A percentile compares a stretch with the other conserved stretches of the same genome.
These are phyloP conservation scores for Entomobrya multifasciata DNA, from an alignment of 2,888 invertebrate genomes.

Conservation along the genomic window DNA sequence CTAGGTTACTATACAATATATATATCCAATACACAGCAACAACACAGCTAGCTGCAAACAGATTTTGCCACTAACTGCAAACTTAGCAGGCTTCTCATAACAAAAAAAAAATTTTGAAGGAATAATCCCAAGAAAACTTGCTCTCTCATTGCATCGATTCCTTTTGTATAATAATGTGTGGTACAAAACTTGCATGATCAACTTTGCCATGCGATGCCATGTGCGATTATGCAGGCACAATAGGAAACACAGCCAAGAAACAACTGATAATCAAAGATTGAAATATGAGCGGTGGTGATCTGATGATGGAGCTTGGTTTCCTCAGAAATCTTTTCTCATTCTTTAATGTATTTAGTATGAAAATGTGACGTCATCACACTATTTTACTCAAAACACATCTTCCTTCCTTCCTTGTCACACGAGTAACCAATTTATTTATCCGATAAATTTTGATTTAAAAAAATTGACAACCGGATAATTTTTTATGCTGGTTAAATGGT, in stretches of 20 bases:
- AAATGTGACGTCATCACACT: too few relatives aligned
- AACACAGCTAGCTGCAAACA: not conserved
- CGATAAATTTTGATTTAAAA: too few relatives aligned
- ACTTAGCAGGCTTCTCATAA: not conserved
- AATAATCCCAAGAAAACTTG: constrained; percentile 38
- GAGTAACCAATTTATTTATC: too few relatives aligned
- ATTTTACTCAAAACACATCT: too few relatives aligned
- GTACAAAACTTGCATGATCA: not conserved
- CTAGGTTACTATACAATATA: constrained; percentile 74
- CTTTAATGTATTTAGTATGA: too few relatives aligned
- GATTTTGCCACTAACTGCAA: not conserved
- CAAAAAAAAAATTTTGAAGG: not conserved
- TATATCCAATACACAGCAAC: not conserved
- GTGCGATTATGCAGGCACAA: constrained; percentile 1
- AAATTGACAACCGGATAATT: too few relatives aligned
- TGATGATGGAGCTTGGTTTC: constrained; percentile 10
- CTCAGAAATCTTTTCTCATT: not conserved
- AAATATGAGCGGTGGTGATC: too few relatives aligned
- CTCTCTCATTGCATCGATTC: constrained; percentile 1
- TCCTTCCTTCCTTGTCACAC: constrained; percentile 46
- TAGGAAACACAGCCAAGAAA: not conserved
- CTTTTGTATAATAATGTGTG: not conserved
- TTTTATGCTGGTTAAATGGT: too few relatives aligned
- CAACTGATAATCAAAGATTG: not conserved
- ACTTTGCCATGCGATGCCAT: not conserved